phyloP scores from a whole-genome alignment of 2,113 vertebrate genomes.

The Pelusios castaneus region DNA sequence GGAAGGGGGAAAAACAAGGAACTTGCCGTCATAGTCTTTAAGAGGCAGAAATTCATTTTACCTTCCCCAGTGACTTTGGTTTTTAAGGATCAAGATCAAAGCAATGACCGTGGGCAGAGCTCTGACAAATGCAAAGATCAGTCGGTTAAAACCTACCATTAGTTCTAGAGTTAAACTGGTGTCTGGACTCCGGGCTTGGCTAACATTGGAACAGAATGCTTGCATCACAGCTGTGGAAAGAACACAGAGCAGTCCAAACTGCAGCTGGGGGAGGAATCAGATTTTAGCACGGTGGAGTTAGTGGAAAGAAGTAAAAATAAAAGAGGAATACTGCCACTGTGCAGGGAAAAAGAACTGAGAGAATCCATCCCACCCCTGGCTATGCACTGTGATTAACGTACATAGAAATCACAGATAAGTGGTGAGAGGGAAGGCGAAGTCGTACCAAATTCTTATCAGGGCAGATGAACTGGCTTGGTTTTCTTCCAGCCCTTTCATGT shows the following conservation, averaged over 20 bases:
- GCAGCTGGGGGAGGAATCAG: neutral
- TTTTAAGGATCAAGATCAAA: constrained; percentile 83
- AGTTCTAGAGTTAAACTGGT: constrained; percentile 75
- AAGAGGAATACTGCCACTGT: neutral
- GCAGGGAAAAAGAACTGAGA: neutral
- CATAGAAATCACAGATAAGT: constrained; percentile 49
- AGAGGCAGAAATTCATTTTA: constrained; percentile 75
- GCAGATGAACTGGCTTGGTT: constrained; percentile 52
- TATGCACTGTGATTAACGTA: constrained; percentile 28
- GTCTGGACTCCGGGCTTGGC: constrained; percentile 79
- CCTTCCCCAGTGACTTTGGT: constrained; percentile 81
- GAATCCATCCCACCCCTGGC: neutral
- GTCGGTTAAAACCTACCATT: constrained; percentile 78
- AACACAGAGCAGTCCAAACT: constrained; percentile 9
- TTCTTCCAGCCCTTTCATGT: constrained; percentile 61
- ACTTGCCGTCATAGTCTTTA: constrained; percentile 76
- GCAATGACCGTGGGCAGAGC: constrained; percentile 77
- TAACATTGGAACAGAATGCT: constrained; percentile 15
- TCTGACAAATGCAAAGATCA: constrained; percentile 71
- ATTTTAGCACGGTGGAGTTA: neutral
- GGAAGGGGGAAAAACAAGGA: constrained; percentile 32
- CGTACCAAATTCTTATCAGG: constrained; percentile 60
- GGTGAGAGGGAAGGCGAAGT: neutral
- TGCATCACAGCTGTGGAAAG: constrained; percentile 42
- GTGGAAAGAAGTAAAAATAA: neutral